Base-by-base conservation (phyloP, 2,797 vertebrate genomes). In the Carduelis carduelis region DNA sequence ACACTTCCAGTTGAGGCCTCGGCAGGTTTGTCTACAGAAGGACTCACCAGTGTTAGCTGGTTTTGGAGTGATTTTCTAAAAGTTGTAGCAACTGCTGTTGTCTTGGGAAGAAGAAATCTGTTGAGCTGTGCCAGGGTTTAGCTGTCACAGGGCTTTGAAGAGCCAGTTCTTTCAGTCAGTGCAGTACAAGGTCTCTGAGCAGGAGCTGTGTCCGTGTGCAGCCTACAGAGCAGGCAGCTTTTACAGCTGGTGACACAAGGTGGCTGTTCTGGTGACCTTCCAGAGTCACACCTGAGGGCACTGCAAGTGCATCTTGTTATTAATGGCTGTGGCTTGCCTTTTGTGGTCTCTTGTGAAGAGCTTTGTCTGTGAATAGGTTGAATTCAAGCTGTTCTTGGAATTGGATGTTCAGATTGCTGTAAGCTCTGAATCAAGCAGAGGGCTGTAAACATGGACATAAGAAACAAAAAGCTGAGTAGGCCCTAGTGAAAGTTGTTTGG, bases 1-100 rank as follows among this genome's bases (percentile, higher is more conserved):
- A 4, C 3, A 0, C 3, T 81, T 88, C 20, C 46, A 24, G 11
- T 3, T 65, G 83, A 79, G 78, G 47, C 44, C 10, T 50, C 0
- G 0, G 23, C 37, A 71, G 57, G 24, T 52, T 37, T 6, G 2
- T 17, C 53, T 66, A 35, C 50, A 23, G 1, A 63, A 50, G 30
- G 17, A 39, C 20, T 71, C 52, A 6, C 8, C 21, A 4, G 7
- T 12, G 7, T 44, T 78, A 60, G 12, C 34, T 22, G 52, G 0
- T 80, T 34, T 55, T 56, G 34, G 6, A 17, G 15, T 13, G 37
- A 11, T 81, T 86, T 91, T 80, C 49, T 78, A 22, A 8, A 74
- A 46, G 14, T 21, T 70, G 14, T 8, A 35, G 23, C 26, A 41
- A 3, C 20, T 46, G 9, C 17, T 39, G 24, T 68, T 91, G 35